A percentile compares a stretch with the other conserved stretches of the same genome.
Conservation (phyloP, 2,888 invertebrate genomes). For the Caenorhabditis uteleia region DNA sequence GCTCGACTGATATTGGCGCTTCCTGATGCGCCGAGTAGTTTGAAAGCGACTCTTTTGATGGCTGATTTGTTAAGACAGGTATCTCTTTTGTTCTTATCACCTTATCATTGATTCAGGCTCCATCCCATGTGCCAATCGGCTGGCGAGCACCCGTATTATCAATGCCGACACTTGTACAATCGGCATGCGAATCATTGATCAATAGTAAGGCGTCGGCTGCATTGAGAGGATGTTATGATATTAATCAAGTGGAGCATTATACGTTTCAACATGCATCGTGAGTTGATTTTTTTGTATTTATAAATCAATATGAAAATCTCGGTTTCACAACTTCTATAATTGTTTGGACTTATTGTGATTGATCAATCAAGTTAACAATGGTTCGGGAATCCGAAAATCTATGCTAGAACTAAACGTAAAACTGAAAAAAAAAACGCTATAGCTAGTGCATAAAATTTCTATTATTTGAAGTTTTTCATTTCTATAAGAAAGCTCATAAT, state of each 20-base stretch:
- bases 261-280: conserved; percentile 48
- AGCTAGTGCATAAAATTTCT: no score
- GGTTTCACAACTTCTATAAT: no score
- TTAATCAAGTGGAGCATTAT: conserved; percentile 21
- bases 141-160: conserved; percentile 54
- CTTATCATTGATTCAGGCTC: conserved; percentile 36
- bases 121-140: conserved; percentile 58
- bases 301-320: no score
- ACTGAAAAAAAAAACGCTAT: no score
- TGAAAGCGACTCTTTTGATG: conserved; percentile 65
- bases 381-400: no score
- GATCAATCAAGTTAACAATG: no score
- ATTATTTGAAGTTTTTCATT: no score
- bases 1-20: conserved; percentile 57
- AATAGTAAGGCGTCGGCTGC: conserved; percentile 39
- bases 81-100: no score
- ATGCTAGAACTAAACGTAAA: no score
- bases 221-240: conserved; percentile 34
- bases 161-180: conserved; percentile 56
- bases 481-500: no score
- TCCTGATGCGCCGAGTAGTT: conserved; percentile 58
- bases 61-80: conserved; percentile 59
- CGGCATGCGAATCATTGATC: conserved; percentile 46
- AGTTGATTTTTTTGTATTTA: neutral
- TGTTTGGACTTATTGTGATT: no score